phyloP scores from a whole-genome alignment of 2,888 invertebrate genomes.

The Anticlea derivata region DNA sequence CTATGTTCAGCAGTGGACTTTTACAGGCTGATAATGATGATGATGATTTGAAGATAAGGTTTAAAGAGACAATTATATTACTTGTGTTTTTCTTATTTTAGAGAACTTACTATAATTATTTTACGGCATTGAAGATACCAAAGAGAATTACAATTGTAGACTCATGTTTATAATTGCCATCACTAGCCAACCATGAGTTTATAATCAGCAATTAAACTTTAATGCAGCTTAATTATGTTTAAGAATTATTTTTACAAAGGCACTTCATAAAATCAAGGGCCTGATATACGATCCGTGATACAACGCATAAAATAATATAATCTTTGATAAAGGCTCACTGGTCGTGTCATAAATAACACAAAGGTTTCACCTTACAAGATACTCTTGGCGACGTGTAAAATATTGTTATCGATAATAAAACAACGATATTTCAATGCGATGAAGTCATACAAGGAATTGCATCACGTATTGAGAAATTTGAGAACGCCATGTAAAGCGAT shows the following conservation, averaged over 20 bases:
- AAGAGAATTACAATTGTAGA: too few species aligned
- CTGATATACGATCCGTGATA: slow-evolving; percentile 49
- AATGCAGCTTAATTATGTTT: slow-evolving; percentile 38
- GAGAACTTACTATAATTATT: too few species aligned
- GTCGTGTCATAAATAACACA: slow-evolving; percentile 65
- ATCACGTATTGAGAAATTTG: slow-evolving; percentile 77
- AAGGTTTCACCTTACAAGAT: slow-evolving; percentile 63
- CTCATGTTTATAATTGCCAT: too few species aligned
- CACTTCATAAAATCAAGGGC: slow-evolving; percentile 43
- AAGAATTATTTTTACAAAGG: slow-evolving; percentile 33
- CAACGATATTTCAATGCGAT: slow-evolving; percentile 65
- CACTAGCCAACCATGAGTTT: too few species aligned
- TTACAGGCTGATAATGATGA: too few species aligned
- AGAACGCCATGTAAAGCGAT: slow-evolving; percentile 76
- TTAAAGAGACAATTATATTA: too few species aligned
- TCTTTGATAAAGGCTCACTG: slow-evolving; percentile 54
- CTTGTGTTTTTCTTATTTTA: too few species aligned
- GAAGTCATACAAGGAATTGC: slow-evolving; percentile 68
- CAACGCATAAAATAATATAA: slow-evolving; percentile 46
- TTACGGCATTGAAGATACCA: too few species aligned
- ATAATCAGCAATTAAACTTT: slow-evolving; percentile 21
- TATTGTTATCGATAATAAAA: slow-evolving; percentile 77
- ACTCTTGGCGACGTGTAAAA: slow-evolving; percentile 76
- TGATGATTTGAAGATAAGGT: too few species aligned
- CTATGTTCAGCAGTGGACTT: too few species aligned